Base-by-base conservation (phyloP, 2,797 vertebrate species). In the Dryobates pubescens region DNA sequence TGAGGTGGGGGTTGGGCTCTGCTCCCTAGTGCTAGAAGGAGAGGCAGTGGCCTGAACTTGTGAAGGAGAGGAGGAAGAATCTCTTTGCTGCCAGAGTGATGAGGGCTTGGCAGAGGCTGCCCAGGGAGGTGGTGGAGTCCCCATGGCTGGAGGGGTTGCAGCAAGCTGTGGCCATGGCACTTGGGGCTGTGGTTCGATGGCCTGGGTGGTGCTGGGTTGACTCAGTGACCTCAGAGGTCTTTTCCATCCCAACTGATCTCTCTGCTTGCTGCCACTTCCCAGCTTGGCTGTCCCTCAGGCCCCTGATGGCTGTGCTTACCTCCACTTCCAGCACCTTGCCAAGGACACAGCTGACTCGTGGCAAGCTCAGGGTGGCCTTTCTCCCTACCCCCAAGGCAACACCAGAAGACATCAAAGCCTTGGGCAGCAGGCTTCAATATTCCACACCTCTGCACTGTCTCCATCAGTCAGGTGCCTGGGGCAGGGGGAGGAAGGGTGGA, bases 271-370 rank as follows among this genome's bases (percentile, higher is more conserved):
- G 34, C 62, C 49, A 79, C 70, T 92, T 86, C 54, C 82, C 70
- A 41, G 18, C 17, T 6, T 67, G 67, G 51, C 26, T 54, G 76
- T 82, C 22, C 93, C 96, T 96, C 95, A 96, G 96, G 94, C 89
- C 92, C 94, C 94, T 95, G 95, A 94, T 56, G 70, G 83, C 45
- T 92, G 93, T 96, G 84, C 86, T 96, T 91, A 78, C 92, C 92
- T 95, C 54, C 76, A 95, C 89, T 76, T 89, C 77, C 70, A 68
- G 88, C 56, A 29, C 13, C 85, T 71, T 65, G 47, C 34, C 76
- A 82, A 36, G 54, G 73, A 73, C 59, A 57, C 69, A 49, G 36
- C 10, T 38, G 10, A 38, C 36, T 38, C 36, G 10, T 10, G 53
- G 68, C 61, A 68, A 89, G 58, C 51, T 93, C 64, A 30, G 64